Evolutionary conservation across 2,888 invertebrate species (phyloP), one percentile per base, ranked within the genome.

Genomic region (Cybosia mesomella): DNA sequence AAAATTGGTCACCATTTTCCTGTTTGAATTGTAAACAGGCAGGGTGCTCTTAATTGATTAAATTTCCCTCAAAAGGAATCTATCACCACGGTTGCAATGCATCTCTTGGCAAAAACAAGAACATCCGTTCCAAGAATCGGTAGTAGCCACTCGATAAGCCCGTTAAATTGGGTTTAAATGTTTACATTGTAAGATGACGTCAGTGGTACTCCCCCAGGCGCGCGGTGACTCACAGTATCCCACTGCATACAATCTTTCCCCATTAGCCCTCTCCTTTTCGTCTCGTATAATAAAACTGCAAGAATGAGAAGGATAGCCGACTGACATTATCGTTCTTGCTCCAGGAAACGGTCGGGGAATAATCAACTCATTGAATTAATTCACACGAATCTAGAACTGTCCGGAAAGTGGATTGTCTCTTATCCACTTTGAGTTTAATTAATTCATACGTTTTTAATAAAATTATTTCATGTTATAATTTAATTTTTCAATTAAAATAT

Each of bases 321-420:
- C 54, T 62, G 67, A 71, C 71, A 73, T 80, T 76, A 82, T 77
- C 76, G 82, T 60, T 73, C 74, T 73, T 73, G 68, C 77, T 73
- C 71, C 79, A 77, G 84, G 76, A 81, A 84, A 81, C 79, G 75
- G 83, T 79, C 72, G 77, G 79, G 77, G 79, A 77, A 82, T 85
- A 86, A 87, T 85, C 84, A 84, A 84, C 83, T 84, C 85, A 83
- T 86, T 84, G 82, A 84, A 84, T 85, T 86, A 86, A 85, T 86
- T 85, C 79, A 78, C 77, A 75, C 76, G 76, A 79, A 77, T 79
- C 77, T 81, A 82, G 74, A 80, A 74, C 73, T 74, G 73, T 80
- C 77, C 70, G 72, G 73, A 75, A 77, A 74, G 76, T 79, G 70
- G 59, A 73, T 49, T n/a, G 49, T 49, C 43, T 18, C 18, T 43